Conservation (phyloP, 2,888 invertebrate genomes). For the Liposcelis brunnea region DNA sequence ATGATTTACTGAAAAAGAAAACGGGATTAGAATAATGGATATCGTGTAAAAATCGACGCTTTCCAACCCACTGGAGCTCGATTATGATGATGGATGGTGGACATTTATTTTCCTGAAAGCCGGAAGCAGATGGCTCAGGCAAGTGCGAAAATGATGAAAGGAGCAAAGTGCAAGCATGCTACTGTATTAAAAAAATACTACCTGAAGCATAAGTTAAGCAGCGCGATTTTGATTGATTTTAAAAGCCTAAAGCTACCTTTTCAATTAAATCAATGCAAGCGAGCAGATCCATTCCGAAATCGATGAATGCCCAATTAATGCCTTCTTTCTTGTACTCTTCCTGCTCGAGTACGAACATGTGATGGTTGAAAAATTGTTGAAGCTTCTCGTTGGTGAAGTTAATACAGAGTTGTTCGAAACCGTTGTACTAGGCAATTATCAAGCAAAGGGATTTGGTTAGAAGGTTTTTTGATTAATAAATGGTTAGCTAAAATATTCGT, state of each 20-base stretch:
- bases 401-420: conserved; percentile 99
- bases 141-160: not conserved
- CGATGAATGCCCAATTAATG: conserved; percentile 96
- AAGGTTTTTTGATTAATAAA: too few relatives aligned
- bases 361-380: conserved; percentile 99
- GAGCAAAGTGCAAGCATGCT: not conserved
- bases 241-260: conserved; percentile 44
- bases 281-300: conserved; percentile 97
- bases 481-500: not conserved
- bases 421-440: conserved; percentile 61
- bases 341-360: conserved; percentile 99
- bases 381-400: conserved; percentile 99
- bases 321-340: conserved; percentile 97
- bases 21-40: too few relatives aligned
- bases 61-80: too few relatives aligned
- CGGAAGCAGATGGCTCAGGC: not conserved
- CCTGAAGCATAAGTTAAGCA: too few relatives aligned
- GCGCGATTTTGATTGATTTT: too few relatives aligned
- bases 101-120: not conserved
- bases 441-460: not conserved
- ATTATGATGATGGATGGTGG: not conserved
- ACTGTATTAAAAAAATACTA: not conserved
- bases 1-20: too few relatives aligned
- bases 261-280: conserved; percentile 98
- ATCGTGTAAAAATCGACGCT: too few relatives aligned